A percentile compares a stretch with the other conserved stretches of the same genome.
These are phyloP conservation scores for Sebastes steindachneri DNA, from an alignment of 2,797 vertebrate species.

Conservation along the genomic window DNA sequence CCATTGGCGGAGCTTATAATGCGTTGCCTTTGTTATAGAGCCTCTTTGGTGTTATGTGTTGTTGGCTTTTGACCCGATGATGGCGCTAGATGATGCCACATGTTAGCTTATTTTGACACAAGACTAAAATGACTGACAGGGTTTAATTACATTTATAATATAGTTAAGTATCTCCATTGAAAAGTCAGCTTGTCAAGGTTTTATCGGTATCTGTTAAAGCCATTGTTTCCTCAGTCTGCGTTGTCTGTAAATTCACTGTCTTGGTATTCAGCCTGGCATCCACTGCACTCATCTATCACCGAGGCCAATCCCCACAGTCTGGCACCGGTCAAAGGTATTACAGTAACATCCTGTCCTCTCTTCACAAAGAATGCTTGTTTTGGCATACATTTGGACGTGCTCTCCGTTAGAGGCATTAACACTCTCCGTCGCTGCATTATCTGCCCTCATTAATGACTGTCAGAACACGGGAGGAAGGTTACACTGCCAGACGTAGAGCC, in stretches of 20 bases:
- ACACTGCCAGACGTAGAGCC: constrained; percentile 34
- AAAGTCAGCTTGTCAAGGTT: constrained; percentile 11
- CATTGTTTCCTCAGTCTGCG: constrained; percentile 45
- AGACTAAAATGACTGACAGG: background rate
- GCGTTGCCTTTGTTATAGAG: background rate
- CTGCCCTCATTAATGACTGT: constrained; percentile 65
- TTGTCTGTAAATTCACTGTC: constrained; percentile 57
- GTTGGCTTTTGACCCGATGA: background rate
- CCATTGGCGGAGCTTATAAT: background rate
- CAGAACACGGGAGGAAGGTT: constrained; percentile 53
- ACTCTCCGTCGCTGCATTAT: constrained; percentile 49
- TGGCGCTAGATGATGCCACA: background rate
- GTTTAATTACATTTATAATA: constrained; percentile 1
- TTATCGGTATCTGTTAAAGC: constrained; percentile 42
- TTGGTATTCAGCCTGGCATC: constrained; percentile 70
- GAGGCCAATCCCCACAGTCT: constrained; percentile 52
- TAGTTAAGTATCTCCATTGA: background rate
- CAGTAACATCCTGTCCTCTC: constrained; percentile 67
- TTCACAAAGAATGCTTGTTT: constrained; percentile 66
- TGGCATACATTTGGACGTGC: constrained; percentile 50
- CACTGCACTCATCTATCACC: constrained; percentile 46
- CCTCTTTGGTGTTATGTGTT: background rate
- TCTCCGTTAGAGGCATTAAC: constrained; percentile 59
- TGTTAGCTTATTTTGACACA: background rate
- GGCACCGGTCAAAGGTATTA: constrained; percentile 61